Evolutionary conservation across 2,797 vertebrate species (phyloP), one percentile per base, ranked within the genome.

Genomic region (Hydrocynus forskahlii): DNA sequence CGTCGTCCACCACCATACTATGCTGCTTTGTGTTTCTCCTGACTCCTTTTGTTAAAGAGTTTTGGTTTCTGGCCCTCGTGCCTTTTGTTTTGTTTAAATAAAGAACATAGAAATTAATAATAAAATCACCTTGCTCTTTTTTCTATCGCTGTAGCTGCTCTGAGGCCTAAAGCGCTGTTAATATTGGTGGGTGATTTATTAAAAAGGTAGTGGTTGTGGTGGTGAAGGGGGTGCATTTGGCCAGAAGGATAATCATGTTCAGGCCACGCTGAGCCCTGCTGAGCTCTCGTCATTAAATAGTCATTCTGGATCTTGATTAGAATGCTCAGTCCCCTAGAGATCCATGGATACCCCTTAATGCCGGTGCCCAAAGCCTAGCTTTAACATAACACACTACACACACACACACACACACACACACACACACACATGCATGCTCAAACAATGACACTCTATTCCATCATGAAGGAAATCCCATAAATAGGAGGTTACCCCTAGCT

Each of bases 251-350:
- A 92, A 94, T 94, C 91, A 89, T 88, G 89, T 89, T 88, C 87
- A 88, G 71, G 71, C 54, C 71, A 62, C 50, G 50, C 59, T 76
- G 75, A 76, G 78, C 63, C 79, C 79, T 77, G 75, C 83, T 67
- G 83, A 75, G 76, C 85, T 91, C 89, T 55, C 79, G 87, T 91
- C 91, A 93, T 95, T 93, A 95, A 95, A 94, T 91, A 92, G 90
- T 93, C 93, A 94, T 94, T 94, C 90, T 90, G 88, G 86, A 83
- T 77, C 87, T 89, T 86, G 89, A 92, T 91, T 92, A 93, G 90
- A 92, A 93, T 89, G 88, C 77, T 87, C 90, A 91, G 88, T 89
- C 91, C 94, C 91, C 91, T 66, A 73, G 90, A 91, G 93, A 93
- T 85, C 86, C 67, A 0, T 82, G 81, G 62, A 83, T 79, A 84